These are phyloP conservation scores for Champsocephalus esox DNA, from an alignment of 2,797 vertebrate genomes.

Conservation along the genomic window DNA sequence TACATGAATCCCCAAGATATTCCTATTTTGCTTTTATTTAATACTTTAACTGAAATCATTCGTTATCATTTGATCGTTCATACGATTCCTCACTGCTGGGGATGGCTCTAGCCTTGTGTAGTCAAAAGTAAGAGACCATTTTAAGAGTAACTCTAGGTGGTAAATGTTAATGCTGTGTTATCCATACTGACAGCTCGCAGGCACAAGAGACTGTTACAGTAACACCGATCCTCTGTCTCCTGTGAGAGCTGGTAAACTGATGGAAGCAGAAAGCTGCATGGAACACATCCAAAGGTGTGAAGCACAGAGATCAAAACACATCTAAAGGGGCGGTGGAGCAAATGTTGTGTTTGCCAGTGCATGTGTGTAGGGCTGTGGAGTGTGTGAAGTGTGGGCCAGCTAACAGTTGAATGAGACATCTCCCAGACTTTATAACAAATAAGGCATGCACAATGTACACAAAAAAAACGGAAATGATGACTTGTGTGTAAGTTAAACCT, in stretches of 20 bases:
- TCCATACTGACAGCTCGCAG: constrained; percentile 31
- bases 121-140: background rate
- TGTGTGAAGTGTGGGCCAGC: background rate
- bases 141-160: constrained; percentile 4
- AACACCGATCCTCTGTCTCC: constrained; percentile 17
- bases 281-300: constrained; percentile 30
- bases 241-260: constrained; percentile 24
- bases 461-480: background rate
- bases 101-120: background rate
- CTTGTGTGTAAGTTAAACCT: too few relatives aligned
- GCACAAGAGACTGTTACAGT: constrained; percentile 30
- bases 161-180: constrained; percentile 7
- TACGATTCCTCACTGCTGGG: background rate
- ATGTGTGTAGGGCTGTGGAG: background rate
- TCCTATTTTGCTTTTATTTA: constrained; percentile 1
- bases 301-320: constrained; percentile 34
- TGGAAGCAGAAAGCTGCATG: constrained; percentile 24
- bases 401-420: background rate
- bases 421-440: background rate
- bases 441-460: background rate
- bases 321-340: background rate
- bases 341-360: background rate
- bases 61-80: background rate
- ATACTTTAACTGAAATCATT: background rate
- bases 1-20: background rate